Evolutionary conservation across 2,113 vertebrate genomes (phyloP).

Genomic region (Climacteris rufus): DNA sequence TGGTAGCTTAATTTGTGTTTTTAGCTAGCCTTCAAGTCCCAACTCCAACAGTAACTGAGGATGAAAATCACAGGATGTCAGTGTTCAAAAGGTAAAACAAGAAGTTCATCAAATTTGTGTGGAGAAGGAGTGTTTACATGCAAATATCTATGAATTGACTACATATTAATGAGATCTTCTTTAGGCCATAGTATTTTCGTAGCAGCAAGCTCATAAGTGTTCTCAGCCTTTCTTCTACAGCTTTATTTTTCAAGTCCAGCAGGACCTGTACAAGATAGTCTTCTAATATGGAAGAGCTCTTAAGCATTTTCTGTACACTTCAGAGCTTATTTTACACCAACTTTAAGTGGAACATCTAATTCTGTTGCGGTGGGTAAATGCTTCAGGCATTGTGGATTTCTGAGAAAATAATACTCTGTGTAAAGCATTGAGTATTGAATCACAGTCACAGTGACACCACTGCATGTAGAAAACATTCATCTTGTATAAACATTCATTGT

Average conservation of each 20-base stretch:
- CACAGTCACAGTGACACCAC: neutral
- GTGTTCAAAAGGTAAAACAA: neutral
- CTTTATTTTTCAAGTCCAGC: neutral
- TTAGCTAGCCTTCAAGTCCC: neutral
- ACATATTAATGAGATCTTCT: neutral
- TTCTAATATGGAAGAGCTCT: neutral
- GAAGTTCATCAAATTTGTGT: neutral
- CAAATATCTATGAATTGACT: neutral
- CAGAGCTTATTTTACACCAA: neutral
- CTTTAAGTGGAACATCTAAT: neutral
- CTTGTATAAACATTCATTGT: neutral
- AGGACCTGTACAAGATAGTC: neutral
- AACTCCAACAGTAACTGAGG: neutral
- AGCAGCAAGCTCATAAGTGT: neutral
- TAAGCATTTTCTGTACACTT: neutral
- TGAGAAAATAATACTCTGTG: neutral
- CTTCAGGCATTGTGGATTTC: neutral
- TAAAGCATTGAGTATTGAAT: neutral
- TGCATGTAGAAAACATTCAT: neutral
- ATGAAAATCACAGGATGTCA: neutral
- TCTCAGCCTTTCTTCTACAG: neutral
- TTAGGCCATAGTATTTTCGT: neutral
- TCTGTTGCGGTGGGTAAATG: neutral
- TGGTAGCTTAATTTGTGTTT: neutral
- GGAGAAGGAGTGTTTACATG: neutral